Evolutionary conservation across 2,797 vertebrate genomes (phyloP), one percentile per base, ranked within the genome.

Genomic region (Parauchenoglanis punctatus): DNA sequence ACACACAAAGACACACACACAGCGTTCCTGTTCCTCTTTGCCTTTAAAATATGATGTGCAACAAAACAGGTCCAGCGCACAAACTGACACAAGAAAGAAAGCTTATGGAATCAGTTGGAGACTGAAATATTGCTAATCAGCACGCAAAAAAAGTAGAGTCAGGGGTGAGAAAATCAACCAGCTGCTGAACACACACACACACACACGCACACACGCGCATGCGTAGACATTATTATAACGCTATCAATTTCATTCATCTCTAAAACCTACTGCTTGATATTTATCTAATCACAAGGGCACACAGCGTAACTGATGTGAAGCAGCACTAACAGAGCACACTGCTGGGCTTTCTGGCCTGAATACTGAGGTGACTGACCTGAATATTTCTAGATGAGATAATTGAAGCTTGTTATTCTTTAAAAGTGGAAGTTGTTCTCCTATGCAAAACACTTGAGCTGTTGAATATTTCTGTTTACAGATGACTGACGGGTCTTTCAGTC

Each of bases 121-220:
- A 31, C 0, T 54, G 49, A 11, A 78, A 58, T 58, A 31, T 44
- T 87, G 73, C 70, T 85, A 86, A 73, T 86, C 78, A 82, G 67
- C 61, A 81, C 23, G 35, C 31, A 44, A 70, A 40, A 31, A 58
- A 68, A n/a, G 49, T 35, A 44, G 25, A 56, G 56, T 83, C 76
- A 54, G n/a, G 76, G 17, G 17, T 78, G 56, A 63, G 81, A 73
- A 72, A 77, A 81, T 87, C 54, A 87, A 31, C 23, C 63, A 85
- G 65, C n/a, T 59, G 40, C 75, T 46, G 20, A 40, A 83, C 31
- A 59, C 67, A 76, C 44, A 77, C 72, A 17, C 68, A 72, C 49
- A n/a, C 40, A 35, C 18, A 31, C 40, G 11, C 72, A 13, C 44
- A 35, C 35, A 20, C 68, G 0, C 73, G 28, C 0, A 17, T 0